Base-by-base conservation (phyloP, 2,113 vertebrate species). In the Anguilla japonica region DNA sequence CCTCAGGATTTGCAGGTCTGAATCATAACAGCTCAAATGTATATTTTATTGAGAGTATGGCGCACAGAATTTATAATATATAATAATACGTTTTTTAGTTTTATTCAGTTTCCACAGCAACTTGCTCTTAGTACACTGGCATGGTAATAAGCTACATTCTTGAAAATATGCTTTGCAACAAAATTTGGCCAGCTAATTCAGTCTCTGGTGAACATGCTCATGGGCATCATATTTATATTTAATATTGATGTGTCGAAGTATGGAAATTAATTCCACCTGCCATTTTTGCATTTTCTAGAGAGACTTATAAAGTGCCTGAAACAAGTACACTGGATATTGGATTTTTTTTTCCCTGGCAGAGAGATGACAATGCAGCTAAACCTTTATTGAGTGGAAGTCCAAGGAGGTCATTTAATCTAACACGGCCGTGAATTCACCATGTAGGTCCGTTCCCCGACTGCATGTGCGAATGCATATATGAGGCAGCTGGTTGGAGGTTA, bases 391-490 rank as follows among this genome's bases (percentile, higher is more conserved):
- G n/a, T 26, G n/a, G 26, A 6, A 75, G 26, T 75, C n/a, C 8
- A 20, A 26, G 7, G 63, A 71, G 26, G 63, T 5, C 26, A 3
- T 22, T 75, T 75, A 26, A 5, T 75, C 71, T 26, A 75, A 11
- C 13, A 34, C 71, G 26, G 71, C 26, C 34, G n/a, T 13, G n/a
- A n/a, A 75, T 9, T 9, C 26, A 34, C 26, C n/a, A 4, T 34
- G 18, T 22, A 67, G 60, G 22, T 29, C n/a, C 26, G 26, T 75
- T 29, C 71, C 71, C 71, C n/a, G 20, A 75, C 34, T 1, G 9
- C 26, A 13, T 75, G 82, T 71, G 67, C 86, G 75, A 40, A 83
- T 85, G 71, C 71, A 75, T 85, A 81, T 40, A 83, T 81, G 71
- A 1, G 26, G n/a, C 26, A 34, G 80, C 71, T 11, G 60, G 81